phyloP scores from a whole-genome alignment of 1,140 invertebrate species.

The Drosophila saltans region DNA sequence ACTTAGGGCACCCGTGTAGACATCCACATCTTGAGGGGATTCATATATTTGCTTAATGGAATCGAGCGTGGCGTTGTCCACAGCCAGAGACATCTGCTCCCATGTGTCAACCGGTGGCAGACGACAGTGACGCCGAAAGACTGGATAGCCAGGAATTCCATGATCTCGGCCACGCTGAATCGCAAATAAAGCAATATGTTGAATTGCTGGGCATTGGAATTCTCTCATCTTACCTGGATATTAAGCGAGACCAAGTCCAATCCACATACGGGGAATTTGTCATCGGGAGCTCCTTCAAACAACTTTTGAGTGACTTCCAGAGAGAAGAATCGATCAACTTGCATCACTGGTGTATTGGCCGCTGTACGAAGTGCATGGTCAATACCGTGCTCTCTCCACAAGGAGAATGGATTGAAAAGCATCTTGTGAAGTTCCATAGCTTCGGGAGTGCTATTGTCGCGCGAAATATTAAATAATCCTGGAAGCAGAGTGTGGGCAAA shows the following conservation, averaged over 20 bases:
- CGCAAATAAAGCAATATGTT: not conserved
- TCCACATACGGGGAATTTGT: slow-evolving; percentile 85
- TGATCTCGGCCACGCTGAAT: slow-evolving; percentile 94
- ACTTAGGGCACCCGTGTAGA: slow-evolving; percentile 93
- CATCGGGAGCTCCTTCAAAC: slow-evolving; percentile 85
- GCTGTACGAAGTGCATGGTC: slow-evolving; percentile 87
- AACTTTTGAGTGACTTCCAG: slow-evolving; percentile 86
- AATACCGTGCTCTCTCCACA: slow-evolving; percentile 87
- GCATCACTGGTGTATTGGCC: slow-evolving; percentile 87
- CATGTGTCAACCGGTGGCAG: slow-evolving; percentile 88
- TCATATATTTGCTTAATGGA: slow-evolving; percentile 87
- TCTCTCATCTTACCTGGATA: slow-evolving; percentile 64
- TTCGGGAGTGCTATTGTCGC: slow-evolving; percentile 86
- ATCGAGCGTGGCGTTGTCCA: slow-evolving; percentile 86
- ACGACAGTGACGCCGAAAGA: slow-evolving; percentile 90
- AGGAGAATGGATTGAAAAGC: slow-evolving; percentile 91
- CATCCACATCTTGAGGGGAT: slow-evolving; percentile 92
- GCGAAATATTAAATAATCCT: slow-evolving; percentile 88
- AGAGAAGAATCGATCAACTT: slow-evolving; percentile 88
- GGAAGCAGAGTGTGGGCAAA: slow-evolving; percentile 95
- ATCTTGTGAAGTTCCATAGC: slow-evolving; percentile 90
- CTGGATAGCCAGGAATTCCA: slow-evolving; percentile 91
- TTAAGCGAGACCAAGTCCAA: slow-evolving; percentile 94
- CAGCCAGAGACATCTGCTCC: slow-evolving; percentile 87
- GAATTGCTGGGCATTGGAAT: not conserved